phyloP scores from a whole-genome alignment of 1,140 invertebrate genomes.

The Bombus affinis region DNA sequence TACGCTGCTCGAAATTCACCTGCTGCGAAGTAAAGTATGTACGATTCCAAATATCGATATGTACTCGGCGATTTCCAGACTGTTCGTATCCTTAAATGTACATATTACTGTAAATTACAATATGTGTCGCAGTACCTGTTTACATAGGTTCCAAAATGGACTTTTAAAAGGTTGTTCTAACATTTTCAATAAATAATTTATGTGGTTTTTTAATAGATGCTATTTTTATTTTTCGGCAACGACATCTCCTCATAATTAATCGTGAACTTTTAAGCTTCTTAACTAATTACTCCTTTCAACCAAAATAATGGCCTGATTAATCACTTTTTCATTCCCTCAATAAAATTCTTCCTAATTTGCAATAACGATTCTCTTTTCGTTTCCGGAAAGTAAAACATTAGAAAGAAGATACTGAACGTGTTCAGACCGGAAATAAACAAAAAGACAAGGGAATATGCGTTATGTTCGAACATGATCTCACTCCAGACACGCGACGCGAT shows the following conservation, averaged over 20 bases:
- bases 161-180: conserved; percentile 41
- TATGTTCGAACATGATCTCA: not conserved
- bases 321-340: not conserved
- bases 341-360: conserved; percentile 16
- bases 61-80: not conserved
- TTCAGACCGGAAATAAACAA: conserved; percentile 23
- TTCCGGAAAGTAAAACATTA: conserved; percentile 34
- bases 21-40: too few species aligned
- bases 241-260: not conserved
- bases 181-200: conserved; percentile 55
- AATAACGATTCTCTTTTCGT: conserved; percentile 29
- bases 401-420: conserved; percentile 1
- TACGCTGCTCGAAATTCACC: not conserved
- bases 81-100: not conserved
- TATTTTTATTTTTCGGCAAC: not conserved
- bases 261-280: not conserved
- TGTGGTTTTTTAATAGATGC: conserved; percentile 29
- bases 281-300: not conserved
- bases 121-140: conserved; percentile 40
- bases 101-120: conserved; percentile 32
- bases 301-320: not conserved
- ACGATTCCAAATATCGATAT: not conserved
- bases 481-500: not conserved
- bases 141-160: conserved; percentile 26
- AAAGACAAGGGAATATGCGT: conserved; percentile 14